phyloP scores from a whole-genome alignment of 2,797 vertebrate genomes.

The Taenioides sp. region DNA sequence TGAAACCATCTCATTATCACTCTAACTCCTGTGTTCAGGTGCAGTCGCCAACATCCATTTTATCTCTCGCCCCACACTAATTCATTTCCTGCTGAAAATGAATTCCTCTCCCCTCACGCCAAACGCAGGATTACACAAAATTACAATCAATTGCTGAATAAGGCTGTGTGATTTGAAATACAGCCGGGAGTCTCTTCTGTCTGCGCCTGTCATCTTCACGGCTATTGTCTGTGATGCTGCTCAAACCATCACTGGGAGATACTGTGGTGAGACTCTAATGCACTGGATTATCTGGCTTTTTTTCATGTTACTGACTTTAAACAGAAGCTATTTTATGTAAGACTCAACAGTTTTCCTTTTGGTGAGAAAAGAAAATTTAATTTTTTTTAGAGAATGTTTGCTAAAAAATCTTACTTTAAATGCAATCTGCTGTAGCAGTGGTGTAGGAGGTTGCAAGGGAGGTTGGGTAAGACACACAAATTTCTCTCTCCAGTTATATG shows the following conservation, averaged over 20 bases:
- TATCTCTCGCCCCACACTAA: constrained; percentile 46
- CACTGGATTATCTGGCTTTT: constrained; percentile 27
- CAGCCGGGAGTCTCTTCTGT: constrained; percentile 14
- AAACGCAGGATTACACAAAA: constrained; percentile 64
- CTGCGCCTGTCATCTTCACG: constrained; percentile 44
- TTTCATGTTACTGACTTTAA: constrained; percentile 39
- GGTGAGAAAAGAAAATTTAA: background rate
- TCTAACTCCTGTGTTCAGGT: constrained; percentile 58
- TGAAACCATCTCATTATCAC: constrained; percentile 57
- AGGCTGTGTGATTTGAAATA: constrained; percentile 48
- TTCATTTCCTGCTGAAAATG: constrained; percentile 68
- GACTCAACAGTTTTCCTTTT: constrained; percentile 10
- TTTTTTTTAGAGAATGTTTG: too few species aligned
- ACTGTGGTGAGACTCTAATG: constrained; percentile 24
- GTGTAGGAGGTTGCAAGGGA: too few species aligned
- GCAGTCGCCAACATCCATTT: constrained; percentile 65
- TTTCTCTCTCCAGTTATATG: too few species aligned
- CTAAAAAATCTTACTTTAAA: too few species aligned
- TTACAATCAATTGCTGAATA: constrained; percentile 66
- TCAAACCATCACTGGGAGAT: constrained; percentile 31
- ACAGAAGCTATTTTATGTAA: constrained; percentile 20
- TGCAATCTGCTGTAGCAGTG: too few species aligned
- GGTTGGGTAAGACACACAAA: background rate
- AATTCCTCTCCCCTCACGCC: constrained; percentile 56
- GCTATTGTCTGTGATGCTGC: constrained; percentile 39